Conservation (phyloP, 2,113 vertebrate genomes). For the Serinus canaria region DNA sequence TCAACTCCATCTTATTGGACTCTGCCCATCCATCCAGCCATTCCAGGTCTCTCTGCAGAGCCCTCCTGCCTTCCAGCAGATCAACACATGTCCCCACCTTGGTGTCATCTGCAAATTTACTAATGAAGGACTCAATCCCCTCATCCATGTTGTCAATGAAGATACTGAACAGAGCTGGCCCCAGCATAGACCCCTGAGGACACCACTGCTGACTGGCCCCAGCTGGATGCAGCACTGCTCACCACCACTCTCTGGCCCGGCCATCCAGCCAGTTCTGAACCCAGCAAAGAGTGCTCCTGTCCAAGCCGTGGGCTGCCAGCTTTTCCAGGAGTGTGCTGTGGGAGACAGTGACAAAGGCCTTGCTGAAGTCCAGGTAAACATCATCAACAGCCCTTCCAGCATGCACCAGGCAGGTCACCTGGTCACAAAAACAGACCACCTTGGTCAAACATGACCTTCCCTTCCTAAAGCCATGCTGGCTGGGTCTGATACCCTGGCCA, state of each 20-base stretch:
- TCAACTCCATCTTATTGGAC: background rate
- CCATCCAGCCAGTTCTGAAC: no score
- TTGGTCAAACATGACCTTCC: no score
- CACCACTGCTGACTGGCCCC: no score
- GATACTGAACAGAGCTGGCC: background rate
- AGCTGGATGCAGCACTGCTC: no score
- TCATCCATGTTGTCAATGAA: background rate
- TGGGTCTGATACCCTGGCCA: background rate
- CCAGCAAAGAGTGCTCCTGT: background rate
- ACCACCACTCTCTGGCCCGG: no score
- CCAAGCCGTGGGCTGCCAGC: background rate
- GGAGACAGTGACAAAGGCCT: background rate
- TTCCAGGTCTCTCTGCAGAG: background rate
- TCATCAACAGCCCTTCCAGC: background rate
- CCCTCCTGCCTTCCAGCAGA: background rate
- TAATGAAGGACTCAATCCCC: background rate
- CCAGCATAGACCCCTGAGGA: no score
- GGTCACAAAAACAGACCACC: no score
- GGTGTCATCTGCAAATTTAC: background rate
- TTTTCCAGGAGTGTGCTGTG: background rate
- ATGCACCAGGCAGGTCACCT: background rate
- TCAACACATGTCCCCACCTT: rapidly evolving
- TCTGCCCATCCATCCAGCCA: background rate
- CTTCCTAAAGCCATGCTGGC: background rate
- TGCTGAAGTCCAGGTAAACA: background rate